Conservation (phyloP, 2,113 vertebrate species). For the Anser cygnoides region DNA sequence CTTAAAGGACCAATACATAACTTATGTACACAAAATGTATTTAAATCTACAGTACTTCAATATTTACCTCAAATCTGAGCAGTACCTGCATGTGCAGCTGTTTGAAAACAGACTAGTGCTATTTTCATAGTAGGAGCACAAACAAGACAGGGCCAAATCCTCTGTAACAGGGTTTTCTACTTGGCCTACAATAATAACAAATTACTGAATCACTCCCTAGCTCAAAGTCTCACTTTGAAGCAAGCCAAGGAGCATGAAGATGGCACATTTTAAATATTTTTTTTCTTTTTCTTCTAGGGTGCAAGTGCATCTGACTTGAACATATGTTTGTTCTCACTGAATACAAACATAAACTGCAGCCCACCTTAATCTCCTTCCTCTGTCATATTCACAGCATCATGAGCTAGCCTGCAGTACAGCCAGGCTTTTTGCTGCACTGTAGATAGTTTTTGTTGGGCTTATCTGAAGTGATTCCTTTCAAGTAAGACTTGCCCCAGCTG, state of each 20-base stretch:
- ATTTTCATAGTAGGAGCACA: neutral
- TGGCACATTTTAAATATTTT: neutral
- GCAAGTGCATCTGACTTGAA: fast-evolving
- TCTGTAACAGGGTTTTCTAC: neutral
- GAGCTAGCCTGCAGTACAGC: neutral
- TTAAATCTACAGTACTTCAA: neutral
- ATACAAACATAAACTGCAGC: neutral
- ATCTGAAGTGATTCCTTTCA: neutral
- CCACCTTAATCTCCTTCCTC: neutral
- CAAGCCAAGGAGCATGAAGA: neutral
- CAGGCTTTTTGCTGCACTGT: neutral
- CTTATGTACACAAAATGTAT: fast-evolving
- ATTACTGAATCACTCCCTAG: no score
- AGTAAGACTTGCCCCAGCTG: neutral
- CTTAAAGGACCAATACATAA: neutral
- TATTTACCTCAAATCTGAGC: neutral
- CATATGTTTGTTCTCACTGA: neutral
- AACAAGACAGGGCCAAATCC: fast-evolving
- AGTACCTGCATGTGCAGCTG: neutral
- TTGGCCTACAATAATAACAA: neutral
- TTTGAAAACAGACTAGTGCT: neutral
- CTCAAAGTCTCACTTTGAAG: neutral
- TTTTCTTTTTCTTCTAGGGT: neutral
- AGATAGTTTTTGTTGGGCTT: neutral
- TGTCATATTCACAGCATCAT: fast-evolving